These are phyloP conservation scores for Bungarus multicinctus DNA, from an alignment of 2,113 vertebrate genomes.

Conservation along the genomic window DNA sequence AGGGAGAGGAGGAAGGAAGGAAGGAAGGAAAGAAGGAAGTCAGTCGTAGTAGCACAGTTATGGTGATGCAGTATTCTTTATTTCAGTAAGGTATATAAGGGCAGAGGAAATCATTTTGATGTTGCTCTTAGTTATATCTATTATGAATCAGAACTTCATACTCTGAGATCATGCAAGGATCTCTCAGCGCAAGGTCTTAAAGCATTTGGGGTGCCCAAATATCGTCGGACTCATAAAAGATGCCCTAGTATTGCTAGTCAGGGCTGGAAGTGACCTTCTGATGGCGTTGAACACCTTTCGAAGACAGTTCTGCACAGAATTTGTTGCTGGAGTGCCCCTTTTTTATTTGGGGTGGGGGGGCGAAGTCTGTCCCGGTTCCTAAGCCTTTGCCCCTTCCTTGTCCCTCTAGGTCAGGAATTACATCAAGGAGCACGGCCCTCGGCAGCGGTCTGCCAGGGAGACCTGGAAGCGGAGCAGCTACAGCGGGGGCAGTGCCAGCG, in stretches of 20 bases:
- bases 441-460: slow-evolving; percentile 84
- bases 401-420: slow-evolving; percentile 88
- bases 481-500: slow-evolving; percentile 87
- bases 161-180: not conserved
- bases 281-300: not conserved
- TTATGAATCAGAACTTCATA: not conserved
- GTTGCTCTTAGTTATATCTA: not conserved
- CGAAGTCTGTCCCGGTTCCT: not conserved
- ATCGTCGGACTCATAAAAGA: not conserved
- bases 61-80: not conserved
- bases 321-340: not conserved
- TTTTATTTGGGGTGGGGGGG: no score
- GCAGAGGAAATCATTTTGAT: not conserved
- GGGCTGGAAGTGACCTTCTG: not conserved
- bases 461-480: slow-evolving; percentile 91
- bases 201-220: not conserved
- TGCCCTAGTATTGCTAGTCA: not conserved
- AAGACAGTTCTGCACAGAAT: no score
- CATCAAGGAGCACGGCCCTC: slow-evolving; percentile 89
- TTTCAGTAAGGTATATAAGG: not conserved
- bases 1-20: no score
- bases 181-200: not conserved
- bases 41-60: no score
- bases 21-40: no score
- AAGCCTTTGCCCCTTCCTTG: not conserved